Conservation (phyloP, 2,797 vertebrate species). For the Muscicapa striata region DNA sequence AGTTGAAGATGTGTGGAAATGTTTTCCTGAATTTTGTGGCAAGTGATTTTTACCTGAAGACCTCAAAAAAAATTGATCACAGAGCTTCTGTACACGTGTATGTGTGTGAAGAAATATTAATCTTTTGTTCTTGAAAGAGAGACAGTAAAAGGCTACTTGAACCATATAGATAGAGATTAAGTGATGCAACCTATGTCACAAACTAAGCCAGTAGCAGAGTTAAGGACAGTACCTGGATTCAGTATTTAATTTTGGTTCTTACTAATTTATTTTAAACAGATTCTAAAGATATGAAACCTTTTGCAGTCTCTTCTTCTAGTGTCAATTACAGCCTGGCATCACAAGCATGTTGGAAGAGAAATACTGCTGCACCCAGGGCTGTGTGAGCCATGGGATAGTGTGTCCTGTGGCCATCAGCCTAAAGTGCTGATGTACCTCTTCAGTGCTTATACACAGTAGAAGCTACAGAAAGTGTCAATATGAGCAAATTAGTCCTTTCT, state of each 20-base stretch:
- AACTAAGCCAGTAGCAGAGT: background rate
- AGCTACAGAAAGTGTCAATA: background rate
- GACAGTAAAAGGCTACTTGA: background rate
- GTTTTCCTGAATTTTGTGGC: background rate
- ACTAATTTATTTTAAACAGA: background rate
- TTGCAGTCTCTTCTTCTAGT: background rate
- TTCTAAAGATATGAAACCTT: background rate
- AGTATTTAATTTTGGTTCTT: background rate
- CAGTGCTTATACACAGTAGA: background rate
- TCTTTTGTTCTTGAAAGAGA: background rate
- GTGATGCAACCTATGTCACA: background rate
- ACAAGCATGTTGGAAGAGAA: background rate
- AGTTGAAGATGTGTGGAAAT: background rate
- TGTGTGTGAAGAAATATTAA: background rate
- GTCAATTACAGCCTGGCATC: background rate
- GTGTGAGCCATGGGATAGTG: background rate
- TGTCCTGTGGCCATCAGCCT: background rate
- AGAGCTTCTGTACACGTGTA: background rate
- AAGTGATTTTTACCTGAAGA: background rate
- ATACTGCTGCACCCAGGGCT: background rate
- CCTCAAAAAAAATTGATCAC: background rate
- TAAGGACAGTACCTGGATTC: background rate
- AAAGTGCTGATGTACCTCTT: background rate
- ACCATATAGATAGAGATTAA: background rate
- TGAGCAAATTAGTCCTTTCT: background rate